A percentile compares a stretch with the other conserved stretches of the same genome.
phyloP scores from a whole-genome alignment of 2,888 invertebrate genomes.

The Criorhina ranunculi region DNA sequence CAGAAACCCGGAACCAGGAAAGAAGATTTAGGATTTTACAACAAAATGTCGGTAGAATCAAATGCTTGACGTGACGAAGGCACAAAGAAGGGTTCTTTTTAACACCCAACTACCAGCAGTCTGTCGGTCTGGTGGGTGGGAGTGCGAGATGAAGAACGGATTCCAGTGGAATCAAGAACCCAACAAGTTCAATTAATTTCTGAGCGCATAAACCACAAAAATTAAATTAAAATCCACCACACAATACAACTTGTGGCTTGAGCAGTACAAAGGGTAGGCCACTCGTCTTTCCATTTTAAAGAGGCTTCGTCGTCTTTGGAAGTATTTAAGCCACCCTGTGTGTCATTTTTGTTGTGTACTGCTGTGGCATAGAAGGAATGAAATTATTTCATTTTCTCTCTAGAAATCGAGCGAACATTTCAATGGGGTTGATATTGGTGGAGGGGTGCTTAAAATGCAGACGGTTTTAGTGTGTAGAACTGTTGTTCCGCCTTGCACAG shows the following conservation, averaged over 20 bases:
- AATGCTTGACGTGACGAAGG: conserved; percentile 25
- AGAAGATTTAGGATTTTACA: conserved; percentile 61
- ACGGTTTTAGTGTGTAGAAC: conserved; percentile 4
- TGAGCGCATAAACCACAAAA: conserved; percentile 77
- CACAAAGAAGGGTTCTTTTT: no score
- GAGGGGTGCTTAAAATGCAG: conserved; percentile 10
- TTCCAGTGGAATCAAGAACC: conserved; percentile 54
- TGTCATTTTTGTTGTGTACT: background rate
- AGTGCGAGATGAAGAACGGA: conserved; percentile 38
- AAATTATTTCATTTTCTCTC: conserved; percentile 56
- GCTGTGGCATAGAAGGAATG: conserved; percentile 11
- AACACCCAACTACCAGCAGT: no score
- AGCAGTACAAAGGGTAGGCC: conserved; percentile 21
- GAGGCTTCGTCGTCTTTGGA: conserved; percentile 21
- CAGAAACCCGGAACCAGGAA: conserved; percentile 28
- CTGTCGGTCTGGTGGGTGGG: no score
- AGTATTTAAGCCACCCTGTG: conserved; percentile 25
- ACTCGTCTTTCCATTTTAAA: background rate
- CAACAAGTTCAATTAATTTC: conserved; percentile 77
- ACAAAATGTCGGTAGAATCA: conserved; percentile 41
- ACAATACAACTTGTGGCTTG: conserved; percentile 64
- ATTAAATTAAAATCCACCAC: conserved; percentile 76
- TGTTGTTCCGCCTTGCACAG: conserved; percentile 1
- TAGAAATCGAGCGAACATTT: conserved; percentile 46
- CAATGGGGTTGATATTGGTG: background rate